Percentiles rank a stretch among this genome's conserved stretches.
Evolutionary conservation across 2,797 vertebrate species (phyloP).

Genomic region (Protonibea diacanthus): DNA sequence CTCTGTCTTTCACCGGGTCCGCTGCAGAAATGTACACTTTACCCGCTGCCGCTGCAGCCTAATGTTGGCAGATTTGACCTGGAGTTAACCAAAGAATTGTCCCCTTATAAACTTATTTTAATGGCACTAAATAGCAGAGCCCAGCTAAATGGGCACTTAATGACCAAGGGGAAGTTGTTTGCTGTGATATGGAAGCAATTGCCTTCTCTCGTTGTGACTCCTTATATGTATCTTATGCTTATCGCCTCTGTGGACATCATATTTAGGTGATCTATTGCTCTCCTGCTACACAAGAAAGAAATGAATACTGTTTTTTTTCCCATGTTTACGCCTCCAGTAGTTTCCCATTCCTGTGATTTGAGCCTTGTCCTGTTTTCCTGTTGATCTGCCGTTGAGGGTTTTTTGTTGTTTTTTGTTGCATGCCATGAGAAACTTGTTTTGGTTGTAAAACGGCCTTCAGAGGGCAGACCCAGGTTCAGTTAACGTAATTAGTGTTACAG

Average conservation of each 20-base stretch:
- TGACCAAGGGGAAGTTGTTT: conserved; percentile 76
- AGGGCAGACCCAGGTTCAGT: background rate
- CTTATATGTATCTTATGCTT: conserved; percentile 43
- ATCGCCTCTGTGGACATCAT: conserved; percentile 41
- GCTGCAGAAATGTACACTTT: conserved; percentile 32
- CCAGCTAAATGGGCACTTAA: conserved; percentile 58
- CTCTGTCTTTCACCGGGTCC: conserved; percentile 11
- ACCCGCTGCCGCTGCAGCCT: conserved; percentile 41
- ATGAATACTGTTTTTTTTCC: conserved; percentile 24
- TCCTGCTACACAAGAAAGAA: conserved; percentile 33
- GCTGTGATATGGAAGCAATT: conserved; percentile 67
- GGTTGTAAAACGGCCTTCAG: conserved; percentile 7
- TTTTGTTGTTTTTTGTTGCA: conserved; percentile 49
- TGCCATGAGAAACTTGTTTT: conserved; percentile 33
- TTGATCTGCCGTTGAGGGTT: conserved; percentile 1
- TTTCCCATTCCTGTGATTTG: conserved; percentile 65
- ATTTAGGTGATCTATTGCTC: conserved; percentile 38
- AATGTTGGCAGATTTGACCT: conserved; percentile 53
- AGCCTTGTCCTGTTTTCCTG: conserved; percentile 50
- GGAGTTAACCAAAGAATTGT: conserved; percentile 50
- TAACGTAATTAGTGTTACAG: conserved; percentile 9
- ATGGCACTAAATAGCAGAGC: conserved; percentile 62
- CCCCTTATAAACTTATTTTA: conserved; percentile 59
- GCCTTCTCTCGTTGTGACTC: conserved; percentile 44
- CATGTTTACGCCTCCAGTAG: conserved; percentile 49